Base-by-base conservation (phyloP, 2,113 vertebrate genomes). In the Condylura cristata region DNA sequence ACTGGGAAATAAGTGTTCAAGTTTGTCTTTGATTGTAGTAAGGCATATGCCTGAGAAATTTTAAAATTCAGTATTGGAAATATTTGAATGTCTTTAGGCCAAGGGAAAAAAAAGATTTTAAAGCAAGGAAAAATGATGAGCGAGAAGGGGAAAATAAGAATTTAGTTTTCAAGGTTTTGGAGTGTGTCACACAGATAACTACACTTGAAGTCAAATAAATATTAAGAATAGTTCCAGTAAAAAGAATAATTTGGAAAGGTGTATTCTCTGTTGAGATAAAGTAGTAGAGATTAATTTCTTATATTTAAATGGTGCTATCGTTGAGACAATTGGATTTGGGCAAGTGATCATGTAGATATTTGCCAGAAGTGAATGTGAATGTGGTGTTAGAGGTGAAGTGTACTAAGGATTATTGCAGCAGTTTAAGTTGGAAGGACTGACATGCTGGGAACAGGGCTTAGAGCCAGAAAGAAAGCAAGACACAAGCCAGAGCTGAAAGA, bases 371-470 rank as follows among this genome's bases (percentile, higher is more conserved):
- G 20, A 84, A 78, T 95, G 30, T 68, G 68, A 82, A 81, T 78
- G 68, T 90, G 48, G 48, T 85, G 39, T 63, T 63, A 63, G n/a
- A 93, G 61, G 44, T 72, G 32, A n/a, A 60, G 3, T 65, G 32
- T 5, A 75, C 22, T 74, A 32, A 72, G 53, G 41, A 95, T 96
- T 89, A 65, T 72, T 53, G 5, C 41, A 58, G n/a, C 34, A 80
- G 32, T 51, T 8, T 22, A 85, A 86, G 8, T 90, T 80, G 56
- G 72, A 85, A 94, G 44, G 84, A 18, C 60, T 78, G 66, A 82
- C 70, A 81, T 48, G 72, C 80, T 97, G 96, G 95, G 97, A 97
- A 97, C 66, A 85, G 41, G 95, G 95, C 96, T 58, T 61, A 41
- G 13, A 95, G 95, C 96, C 97, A 97, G 26, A 16, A 90, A 17